A percentile compares a stretch with the other conserved stretches of the same genome.
These are phyloP conservation scores for Neosalanx taihuensis DNA, from an alignment of 2,797 vertebrate species.

Conservation along the genomic window DNA sequence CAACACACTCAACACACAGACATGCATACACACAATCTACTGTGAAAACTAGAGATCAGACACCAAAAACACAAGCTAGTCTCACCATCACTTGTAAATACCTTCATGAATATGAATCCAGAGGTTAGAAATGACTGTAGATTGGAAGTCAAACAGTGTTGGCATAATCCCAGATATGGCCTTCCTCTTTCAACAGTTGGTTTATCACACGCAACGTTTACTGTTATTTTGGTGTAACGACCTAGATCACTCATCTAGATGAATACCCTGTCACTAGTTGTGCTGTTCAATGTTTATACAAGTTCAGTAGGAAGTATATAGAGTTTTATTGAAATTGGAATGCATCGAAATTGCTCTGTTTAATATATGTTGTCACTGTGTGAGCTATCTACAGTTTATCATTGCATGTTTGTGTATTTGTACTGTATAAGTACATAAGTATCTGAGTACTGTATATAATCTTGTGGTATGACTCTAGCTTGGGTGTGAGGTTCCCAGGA, in stretches of 20 bases:
- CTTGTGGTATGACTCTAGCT: too few relatives aligned
- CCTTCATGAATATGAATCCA: constrained; percentile 31
- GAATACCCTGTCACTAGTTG: constrained; percentile 1
- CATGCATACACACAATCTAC: neutral
- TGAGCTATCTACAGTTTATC: too few relatives aligned
- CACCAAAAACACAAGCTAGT: constrained; percentile 30
- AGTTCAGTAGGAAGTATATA: constrained; percentile 8
- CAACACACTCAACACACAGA: too few relatives aligned
- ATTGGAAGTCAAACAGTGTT: neutral
- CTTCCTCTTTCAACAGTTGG: constrained; percentile 2
- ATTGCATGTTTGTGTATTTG: neutral
- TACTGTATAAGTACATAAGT: too few relatives aligned
- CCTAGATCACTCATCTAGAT: constrained; percentile 12
- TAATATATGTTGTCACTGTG: too few relatives aligned
- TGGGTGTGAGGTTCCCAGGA: too few relatives aligned
- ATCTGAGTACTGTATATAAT: too few relatives aligned
- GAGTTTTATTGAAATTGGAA: neutral
- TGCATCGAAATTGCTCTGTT: neutral
- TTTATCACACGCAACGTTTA: neutral
- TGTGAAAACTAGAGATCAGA: constrained; percentile 20
- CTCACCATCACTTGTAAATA: constrained; percentile 39
- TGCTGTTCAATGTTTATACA: constrained; percentile 2
- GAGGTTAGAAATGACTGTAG: neutral
- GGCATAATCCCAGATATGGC: neutral
- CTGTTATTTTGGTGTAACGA: neutral